Base-by-base conservation (phyloP, 2,113 vertebrate genomes). In the Oenanthe oenanthe region DNA sequence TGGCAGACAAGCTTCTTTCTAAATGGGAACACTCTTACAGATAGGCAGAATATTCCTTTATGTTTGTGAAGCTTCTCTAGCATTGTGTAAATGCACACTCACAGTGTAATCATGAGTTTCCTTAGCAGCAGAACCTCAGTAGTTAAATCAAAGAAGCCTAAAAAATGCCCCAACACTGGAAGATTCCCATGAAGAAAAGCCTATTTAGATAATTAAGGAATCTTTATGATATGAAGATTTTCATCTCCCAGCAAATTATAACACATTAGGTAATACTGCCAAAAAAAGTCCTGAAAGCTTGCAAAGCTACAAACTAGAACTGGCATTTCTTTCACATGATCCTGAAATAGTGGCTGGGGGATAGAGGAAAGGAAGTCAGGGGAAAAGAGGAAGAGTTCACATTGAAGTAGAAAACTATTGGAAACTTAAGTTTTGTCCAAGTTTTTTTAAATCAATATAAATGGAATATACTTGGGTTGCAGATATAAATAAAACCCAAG, bases 151-250 rank as follows among this genome's bases (percentile, higher is more conserved):
- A 94, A 97, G 81, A 36, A 74, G 34, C 82, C 65, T 40, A 32
- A 51, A 38, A 84, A 88, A 92, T 56, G 75, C 58, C 42, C 36
- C 61, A 93, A 77, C 32, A 58, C 54, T 92, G 62, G 58, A 77
- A 93, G 40, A 45, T 50, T 94, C 76, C 42, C 43, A 82, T 63
- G 88, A 96, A 95, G 75, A 95, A 80, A 29, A 91, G 48, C 45
- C 81, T 88, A 74, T 85, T 96, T 65, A 93, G 92, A 92, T 95
- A 96, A 97, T 94, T 96, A 96, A 80, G 74, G 79, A 93, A 85
- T 80, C 75, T 97, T 97, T 94, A 93, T 53, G 26, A 91, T 57
- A 81, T 13, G 28, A 94, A 81, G 70, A 75, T 60, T 84, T 81
- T 89, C 26, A 79, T 9, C 66, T 82, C 58, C 29, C 78, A 73